Conservation (phyloP, 2,888 invertebrate species). For the Cremastinae sp. region DNA sequence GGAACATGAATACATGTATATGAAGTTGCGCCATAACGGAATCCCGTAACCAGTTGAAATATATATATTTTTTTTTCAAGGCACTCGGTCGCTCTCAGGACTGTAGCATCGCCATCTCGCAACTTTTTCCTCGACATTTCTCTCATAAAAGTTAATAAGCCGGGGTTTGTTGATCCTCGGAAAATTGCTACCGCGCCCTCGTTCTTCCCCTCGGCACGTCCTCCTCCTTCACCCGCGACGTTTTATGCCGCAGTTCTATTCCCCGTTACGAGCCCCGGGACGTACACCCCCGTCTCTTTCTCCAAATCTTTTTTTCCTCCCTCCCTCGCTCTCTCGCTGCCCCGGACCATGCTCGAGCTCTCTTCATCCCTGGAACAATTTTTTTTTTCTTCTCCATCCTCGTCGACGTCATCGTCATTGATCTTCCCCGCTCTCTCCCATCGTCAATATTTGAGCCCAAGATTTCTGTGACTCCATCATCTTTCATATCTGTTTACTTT, state of each 20-base stretch:
- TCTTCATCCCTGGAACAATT: not conserved
- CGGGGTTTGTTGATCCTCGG: conserved; percentile 75
- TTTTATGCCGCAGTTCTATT: conserved; percentile 71
- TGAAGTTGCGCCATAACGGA: conserved; percentile 18
- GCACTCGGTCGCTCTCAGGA: conserved; percentile 50
- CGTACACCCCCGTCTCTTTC: too few relatives aligned
- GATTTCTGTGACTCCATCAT: conserved; percentile 34
- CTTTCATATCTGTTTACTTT: conserved; percentile 23
- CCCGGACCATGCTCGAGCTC: conserved; percentile 25
- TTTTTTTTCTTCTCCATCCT: conserved; percentile 14
- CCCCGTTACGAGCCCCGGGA: conserved; percentile 64
- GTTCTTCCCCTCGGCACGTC: conserved; percentile 12
- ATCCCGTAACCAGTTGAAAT: conserved; percentile 43
- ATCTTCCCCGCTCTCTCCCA: conserved; percentile 54
- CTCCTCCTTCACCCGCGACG: conserved; percentile 59
- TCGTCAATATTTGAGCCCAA: conserved; percentile 28
- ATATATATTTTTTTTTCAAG: conserved; percentile 61
- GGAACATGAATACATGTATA: conserved; percentile 13
- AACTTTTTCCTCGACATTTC: conserved; percentile 67
- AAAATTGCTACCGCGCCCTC: conserved; percentile 71
- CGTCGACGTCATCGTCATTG: conserved; percentile 27
- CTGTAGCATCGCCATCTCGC: conserved; percentile 60
- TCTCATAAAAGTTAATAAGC: conserved; percentile 78
- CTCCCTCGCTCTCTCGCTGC: conserved; percentile 6
- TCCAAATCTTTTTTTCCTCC: conserved; percentile 8